These are phyloP conservation scores for Callosobruchus maculatus DNA, from an alignment of 2,888 invertebrate genomes.

Conservation along the genomic window DNA sequence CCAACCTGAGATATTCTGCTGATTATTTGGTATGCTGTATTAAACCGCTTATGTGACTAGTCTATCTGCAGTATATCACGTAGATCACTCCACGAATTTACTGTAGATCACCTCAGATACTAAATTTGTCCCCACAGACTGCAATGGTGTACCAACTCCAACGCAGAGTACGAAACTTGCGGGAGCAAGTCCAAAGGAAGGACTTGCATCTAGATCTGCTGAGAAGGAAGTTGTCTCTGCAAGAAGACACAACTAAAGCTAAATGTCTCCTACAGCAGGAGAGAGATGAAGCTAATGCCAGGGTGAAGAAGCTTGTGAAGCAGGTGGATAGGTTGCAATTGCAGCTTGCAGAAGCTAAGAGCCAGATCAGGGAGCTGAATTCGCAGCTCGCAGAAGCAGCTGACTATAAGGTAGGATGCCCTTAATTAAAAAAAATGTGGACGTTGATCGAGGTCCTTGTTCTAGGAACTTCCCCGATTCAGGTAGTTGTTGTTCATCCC, in stretches of 20 bases:
- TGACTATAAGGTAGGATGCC: slow-evolving; percentile 72
- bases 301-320: slow-evolving; percentile 77
- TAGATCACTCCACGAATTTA: not conserved
- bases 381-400: slow-evolving; percentile 81
- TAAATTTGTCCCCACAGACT: slow-evolving; percentile 53
- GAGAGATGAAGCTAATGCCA: slow-evolving; percentile 63
- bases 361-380: slow-evolving; percentile 79
- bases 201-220: slow-evolving; percentile 89
- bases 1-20: no score
- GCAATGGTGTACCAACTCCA: slow-evolving; percentile 88
- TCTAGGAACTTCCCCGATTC: no score
- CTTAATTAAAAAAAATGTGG: no score
- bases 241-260: slow-evolving; percentile 69
- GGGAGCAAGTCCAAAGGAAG: slow-evolving; percentile 87
- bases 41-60: no score
- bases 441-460: no score
- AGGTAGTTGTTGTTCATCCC: no score
- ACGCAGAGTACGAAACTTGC: slow-evolving; percentile 75
- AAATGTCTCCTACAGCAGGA: slow-evolving; percentile 63
- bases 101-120: not conserved
- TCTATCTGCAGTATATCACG: no score
- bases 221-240: slow-evolving; percentile 79
- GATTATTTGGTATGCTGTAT: no score
- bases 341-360: slow-evolving; percentile 77
- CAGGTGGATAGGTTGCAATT: slow-evolving; percentile 78